Conservation (phyloP, 2,888 invertebrate genomes). For the Miltochrista miniata region DNA sequence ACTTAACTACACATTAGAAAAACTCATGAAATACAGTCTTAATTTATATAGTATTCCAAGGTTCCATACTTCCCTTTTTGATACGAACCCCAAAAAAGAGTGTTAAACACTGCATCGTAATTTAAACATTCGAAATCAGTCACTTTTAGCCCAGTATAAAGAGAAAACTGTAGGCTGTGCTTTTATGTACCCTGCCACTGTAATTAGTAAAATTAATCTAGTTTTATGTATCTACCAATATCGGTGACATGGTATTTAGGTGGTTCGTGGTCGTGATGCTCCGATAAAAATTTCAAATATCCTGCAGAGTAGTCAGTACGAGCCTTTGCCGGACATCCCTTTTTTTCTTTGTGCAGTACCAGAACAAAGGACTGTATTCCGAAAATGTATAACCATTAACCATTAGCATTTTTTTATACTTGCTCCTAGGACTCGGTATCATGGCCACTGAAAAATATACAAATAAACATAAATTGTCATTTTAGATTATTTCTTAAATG, state of each 20-base stretch:
- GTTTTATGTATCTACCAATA: conserved; percentile 41
- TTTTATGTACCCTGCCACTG: too few relatives aligned
- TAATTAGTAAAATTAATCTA: conserved; percentile 13
- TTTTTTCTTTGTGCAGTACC: conserved; percentile 59
- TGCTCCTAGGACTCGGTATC: conserved; percentile 44
- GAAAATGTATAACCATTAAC: conserved; percentile 59
- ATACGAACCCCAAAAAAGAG: too few relatives aligned
- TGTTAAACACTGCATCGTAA: too few relatives aligned
- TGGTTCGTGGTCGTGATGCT: conserved; percentile 48
- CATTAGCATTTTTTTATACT: conserved; percentile 50
- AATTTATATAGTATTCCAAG: too few relatives aligned
- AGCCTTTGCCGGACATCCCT: conserved; percentile 47
- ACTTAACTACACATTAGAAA: too few relatives aligned
- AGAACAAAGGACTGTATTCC: conserved; percentile 47
- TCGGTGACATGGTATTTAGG: conserved; percentile 44
- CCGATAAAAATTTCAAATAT: conserved; percentile 25
- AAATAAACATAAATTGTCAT: not conserved
- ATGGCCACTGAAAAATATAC: conserved; percentile 42
- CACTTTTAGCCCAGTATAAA: too few relatives aligned
- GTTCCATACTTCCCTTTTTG: too few relatives aligned
- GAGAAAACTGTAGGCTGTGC: too few relatives aligned
- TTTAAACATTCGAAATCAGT: too few relatives aligned
- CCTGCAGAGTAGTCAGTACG: conserved; percentile 34
- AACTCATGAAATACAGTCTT: too few relatives aligned
- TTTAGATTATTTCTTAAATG: too few relatives aligned